These are phyloP conservation scores for Phylloscopus whistleri DNA, from an alignment of 2,113 vertebrate genomes.

Conservation along the genomic window DNA sequence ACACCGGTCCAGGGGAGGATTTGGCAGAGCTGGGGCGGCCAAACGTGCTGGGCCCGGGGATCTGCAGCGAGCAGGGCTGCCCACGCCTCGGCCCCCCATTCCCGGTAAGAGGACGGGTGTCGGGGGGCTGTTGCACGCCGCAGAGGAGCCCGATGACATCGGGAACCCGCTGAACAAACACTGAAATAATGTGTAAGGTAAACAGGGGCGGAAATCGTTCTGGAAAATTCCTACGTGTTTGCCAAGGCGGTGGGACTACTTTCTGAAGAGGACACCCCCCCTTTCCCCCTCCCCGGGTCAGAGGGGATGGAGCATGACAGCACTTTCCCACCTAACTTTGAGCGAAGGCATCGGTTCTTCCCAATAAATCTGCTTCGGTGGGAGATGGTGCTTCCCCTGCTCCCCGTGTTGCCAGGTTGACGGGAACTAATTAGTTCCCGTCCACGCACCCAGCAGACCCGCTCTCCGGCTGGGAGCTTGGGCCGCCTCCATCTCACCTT, in stretches of 20 bases:
- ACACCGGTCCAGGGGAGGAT: background rate
- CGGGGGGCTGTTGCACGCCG: background rate
- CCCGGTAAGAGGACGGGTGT: background rate
- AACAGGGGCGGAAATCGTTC: constrained; percentile 53
- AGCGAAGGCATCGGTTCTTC: background rate
- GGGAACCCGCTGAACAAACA: constrained; percentile 34
- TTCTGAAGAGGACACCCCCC: background rate
- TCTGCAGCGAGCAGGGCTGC: background rate
- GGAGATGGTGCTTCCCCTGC: background rate
- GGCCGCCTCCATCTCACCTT: background rate
- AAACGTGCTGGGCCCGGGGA: background rate
- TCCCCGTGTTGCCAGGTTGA: background rate
- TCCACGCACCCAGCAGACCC: background rate
- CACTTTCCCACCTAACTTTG: background rate
- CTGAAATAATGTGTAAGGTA: constrained; percentile 44
- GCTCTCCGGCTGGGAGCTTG: background rate
- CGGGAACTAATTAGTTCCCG: background rate
- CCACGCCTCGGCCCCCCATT: background rate
- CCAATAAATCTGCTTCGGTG: background rate
- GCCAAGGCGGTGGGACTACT: background rate
- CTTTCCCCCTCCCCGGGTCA: background rate
- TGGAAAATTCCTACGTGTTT: constrained; percentile 56
- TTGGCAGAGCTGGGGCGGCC: background rate
- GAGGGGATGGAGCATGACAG: background rate
- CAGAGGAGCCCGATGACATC: background rate